Percentiles rank a stretch among this genome's conserved stretches.
These are phyloP conservation scores for Epizoanthus rinbou DNA, from an alignment of 92 coral and sea anemone species.

Conservation along the genomic window DNA sequence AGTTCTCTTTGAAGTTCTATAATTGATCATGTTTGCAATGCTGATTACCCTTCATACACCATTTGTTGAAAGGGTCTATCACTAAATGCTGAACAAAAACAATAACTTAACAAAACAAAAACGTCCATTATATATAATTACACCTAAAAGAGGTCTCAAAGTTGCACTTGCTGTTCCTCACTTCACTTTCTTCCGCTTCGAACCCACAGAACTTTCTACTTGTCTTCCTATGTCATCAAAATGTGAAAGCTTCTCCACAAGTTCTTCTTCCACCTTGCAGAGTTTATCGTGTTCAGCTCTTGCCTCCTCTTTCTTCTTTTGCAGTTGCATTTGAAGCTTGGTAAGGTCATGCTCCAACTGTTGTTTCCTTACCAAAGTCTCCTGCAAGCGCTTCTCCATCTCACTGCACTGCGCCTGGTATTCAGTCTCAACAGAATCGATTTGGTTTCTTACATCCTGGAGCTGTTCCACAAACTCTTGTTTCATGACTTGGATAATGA, in stretches of 20 bases:
- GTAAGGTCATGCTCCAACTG: constrained; percentile 1
- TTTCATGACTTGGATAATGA: constrained; percentile 22
- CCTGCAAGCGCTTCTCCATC: background rate
- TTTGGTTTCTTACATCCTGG: background rate
- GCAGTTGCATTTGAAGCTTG: constrained; percentile 14
- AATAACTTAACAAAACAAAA: no score
- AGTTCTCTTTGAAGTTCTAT: no score
- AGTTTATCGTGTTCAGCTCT: background rate
- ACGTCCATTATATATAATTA: no score
- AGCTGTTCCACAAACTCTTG: constrained; percentile 34
- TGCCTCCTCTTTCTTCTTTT: constrained; percentile 22
- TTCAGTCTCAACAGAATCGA: background rate
- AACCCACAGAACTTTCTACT: background rate
- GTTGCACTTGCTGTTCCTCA: background rate
- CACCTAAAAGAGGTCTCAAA: no score
- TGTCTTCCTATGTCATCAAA: background rate
- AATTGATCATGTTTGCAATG: no score
- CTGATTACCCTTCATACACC: no score
- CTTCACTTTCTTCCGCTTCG: constrained; percentile 21
- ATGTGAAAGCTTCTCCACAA: constrained; percentile 20
- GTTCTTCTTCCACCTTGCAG: constrained; percentile 1
- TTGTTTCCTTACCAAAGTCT: constrained; percentile 13
- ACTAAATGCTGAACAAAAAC: no score
- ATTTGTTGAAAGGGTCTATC: no score
- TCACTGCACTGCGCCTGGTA: background rate